Evolutionary conservation across 2,888 invertebrate species (phyloP).

Genomic region (Erebia aethiops): DNA sequence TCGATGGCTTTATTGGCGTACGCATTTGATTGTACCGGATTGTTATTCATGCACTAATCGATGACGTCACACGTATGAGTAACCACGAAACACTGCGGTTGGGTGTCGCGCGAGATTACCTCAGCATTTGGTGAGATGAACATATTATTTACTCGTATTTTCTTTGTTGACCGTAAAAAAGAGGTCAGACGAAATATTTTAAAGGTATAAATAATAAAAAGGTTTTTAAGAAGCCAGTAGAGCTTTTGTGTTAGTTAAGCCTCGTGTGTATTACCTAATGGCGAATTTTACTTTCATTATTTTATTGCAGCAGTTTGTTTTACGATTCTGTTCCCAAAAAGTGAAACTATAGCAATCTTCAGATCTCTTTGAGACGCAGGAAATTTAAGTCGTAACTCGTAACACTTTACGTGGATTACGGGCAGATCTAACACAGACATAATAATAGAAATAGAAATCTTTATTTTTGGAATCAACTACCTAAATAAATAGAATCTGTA

Average conservation of each 20-base stretch:
- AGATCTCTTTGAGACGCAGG: neutral
- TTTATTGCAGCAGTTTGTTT: slow-evolving; percentile 8
- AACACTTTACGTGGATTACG: neutral
- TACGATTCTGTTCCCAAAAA: neutral
- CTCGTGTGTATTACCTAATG: neutral
- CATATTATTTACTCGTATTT: slow-evolving; percentile 3
- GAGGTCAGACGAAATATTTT: slow-evolving; percentile 19
- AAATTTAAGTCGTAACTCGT: neutral
- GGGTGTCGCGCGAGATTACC: slow-evolving; percentile 28
- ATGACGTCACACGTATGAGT: slow-evolving; percentile 76
- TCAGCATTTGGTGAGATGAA: slow-evolving; percentile 24
- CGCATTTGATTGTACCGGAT: slow-evolving; percentile 58
- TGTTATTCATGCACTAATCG: slow-evolving; percentile 72
- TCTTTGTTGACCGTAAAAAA: slow-evolving; percentile 19
- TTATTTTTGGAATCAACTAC: too few relatives aligned
- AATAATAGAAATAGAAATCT: neutral
- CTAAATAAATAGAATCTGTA: too few relatives aligned
- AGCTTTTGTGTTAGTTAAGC: neutral
- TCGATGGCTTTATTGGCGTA: slow-evolving; percentile 40
- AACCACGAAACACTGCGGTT: slow-evolving; percentile 58
- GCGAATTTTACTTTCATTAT: neutral
- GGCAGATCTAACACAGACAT: neutral
- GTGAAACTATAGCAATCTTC: slow-evolving; percentile 3
- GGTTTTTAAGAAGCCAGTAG: slow-evolving; percentile 8
- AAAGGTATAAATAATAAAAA: slow-evolving; percentile 9